phyloP scores from a whole-genome alignment of 2,797 vertebrate genomes.

The Neosilurus mollespiculum region DNA sequence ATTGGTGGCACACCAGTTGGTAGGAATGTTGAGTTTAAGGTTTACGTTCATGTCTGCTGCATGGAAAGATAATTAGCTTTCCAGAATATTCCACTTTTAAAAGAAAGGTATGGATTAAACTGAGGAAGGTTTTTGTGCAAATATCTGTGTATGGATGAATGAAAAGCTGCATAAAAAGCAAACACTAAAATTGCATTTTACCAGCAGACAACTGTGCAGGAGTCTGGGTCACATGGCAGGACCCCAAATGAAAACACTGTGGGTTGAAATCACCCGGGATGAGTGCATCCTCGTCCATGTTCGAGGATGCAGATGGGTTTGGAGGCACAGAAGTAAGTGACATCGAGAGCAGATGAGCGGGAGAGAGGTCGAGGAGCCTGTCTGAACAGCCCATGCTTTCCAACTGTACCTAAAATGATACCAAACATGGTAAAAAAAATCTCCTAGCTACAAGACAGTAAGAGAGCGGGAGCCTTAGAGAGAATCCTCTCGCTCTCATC shows the following conservation, averaged over 20 bases:
- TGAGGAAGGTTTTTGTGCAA: slow-evolving; percentile 31
- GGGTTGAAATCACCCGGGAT: slow-evolving; percentile 16
- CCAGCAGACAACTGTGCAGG: not conserved
- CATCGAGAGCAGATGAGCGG: slow-evolving; percentile 40
- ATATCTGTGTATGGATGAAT: slow-evolving; percentile 19
- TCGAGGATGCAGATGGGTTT: slow-evolving; percentile 44
- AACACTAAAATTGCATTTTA: not conserved
- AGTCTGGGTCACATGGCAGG: slow-evolving; percentile 64
- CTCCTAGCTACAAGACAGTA: slow-evolving; percentile 37
- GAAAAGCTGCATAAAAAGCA: slow-evolving; percentile 53
- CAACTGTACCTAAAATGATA: not conserved
- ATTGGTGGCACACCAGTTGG: slow-evolving; percentile 34
- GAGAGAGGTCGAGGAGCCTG: slow-evolving; percentile 11
- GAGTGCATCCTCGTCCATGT: slow-evolving; percentile 26
- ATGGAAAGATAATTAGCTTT: slow-evolving; percentile 15
- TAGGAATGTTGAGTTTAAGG: slow-evolving; percentile 28
- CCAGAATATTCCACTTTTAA: slow-evolving; percentile 37
- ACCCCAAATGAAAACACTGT: slow-evolving; percentile 43
- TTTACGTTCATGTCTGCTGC: slow-evolving; percentile 65
- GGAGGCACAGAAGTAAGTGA: slow-evolving; percentile 50
- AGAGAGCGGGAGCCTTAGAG: slow-evolving; percentile 2
- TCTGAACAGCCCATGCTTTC: not conserved
- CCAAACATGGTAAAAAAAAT: not conserved
- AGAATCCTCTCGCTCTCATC: slow-evolving; percentile 28
- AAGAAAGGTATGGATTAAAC: slow-evolving; percentile 9